These are phyloP conservation scores for Carassius auratus DNA, from an alignment of 2,113 vertebrate species.

Conservation along the genomic window DNA sequence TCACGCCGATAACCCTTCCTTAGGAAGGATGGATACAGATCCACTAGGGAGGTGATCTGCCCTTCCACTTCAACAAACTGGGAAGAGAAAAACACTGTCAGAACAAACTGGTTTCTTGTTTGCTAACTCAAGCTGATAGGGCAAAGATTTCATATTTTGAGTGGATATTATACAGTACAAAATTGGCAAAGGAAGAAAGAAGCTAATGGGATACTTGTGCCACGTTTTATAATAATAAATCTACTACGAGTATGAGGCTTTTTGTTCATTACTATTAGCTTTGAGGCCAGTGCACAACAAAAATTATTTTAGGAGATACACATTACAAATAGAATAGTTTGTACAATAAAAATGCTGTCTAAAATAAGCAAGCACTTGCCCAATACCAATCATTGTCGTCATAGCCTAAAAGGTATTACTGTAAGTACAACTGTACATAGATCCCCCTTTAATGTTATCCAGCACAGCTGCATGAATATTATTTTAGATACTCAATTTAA, in stretches of 20 bases:
- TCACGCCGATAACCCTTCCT: slow-evolving; percentile 99
- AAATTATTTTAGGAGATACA: too few species aligned
- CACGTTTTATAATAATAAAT: too few species aligned
- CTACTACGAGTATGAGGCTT: neutral
- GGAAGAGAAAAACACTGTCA: slow-evolving; percentile 29
- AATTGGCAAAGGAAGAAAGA: neutral
- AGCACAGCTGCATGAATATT: slow-evolving; percentile 27
- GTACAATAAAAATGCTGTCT: too few species aligned
- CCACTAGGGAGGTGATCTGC: slow-evolving; percentile 99
- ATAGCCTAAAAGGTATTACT: neutral
- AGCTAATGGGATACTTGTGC: neutral
- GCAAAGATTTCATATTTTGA: neutral
- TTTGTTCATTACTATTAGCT: neutral
- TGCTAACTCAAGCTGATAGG: too few species aligned
- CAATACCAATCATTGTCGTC: too few species aligned
- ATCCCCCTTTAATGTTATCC: neutral
- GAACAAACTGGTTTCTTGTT: neutral
- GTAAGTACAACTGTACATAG: neutral
- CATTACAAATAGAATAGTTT: too few species aligned
- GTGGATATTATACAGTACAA: neutral
- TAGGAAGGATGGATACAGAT: slow-evolving; percentile 99
- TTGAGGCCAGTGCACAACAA: neutral
- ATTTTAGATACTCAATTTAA: slow-evolving; percentile 31
- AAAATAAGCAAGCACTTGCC: too few species aligned
- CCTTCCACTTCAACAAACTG: slow-evolving; percentile 99